Percentiles rank a stretch among this genome's conserved stretches.
Conservation (phyloP, 2,797 vertebrate species). For the Amblyraja radiata region DNA sequence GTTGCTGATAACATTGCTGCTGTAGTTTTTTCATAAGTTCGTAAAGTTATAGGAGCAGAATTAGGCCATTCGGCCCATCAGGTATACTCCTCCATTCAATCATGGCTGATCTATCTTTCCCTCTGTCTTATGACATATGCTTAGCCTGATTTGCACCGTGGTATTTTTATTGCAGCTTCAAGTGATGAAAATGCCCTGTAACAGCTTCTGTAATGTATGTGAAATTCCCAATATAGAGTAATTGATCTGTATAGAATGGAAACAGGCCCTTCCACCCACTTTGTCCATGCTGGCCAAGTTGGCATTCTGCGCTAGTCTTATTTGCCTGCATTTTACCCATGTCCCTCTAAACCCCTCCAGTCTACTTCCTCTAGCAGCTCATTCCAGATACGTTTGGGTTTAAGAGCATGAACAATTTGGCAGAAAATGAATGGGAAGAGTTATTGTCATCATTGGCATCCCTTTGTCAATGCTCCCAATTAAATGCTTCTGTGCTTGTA, state of each 20-base stretch:
- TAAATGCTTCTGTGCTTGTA: background rate
- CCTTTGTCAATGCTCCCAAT: background rate
- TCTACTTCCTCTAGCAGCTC: too few species aligned
- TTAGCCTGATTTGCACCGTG: background rate
- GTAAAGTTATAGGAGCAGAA: too few species aligned
- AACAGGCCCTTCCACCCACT: too few species aligned
- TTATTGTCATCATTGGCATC: background rate
- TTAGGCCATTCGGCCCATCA: too few species aligned
- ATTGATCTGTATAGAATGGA: too few species aligned
- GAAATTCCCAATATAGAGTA: background rate
- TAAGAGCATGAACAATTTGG: background rate
- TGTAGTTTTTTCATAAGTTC: background rate
- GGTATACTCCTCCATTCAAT: too few species aligned
- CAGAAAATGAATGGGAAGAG: background rate
- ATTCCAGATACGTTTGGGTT: too few species aligned
- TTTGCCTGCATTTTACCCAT: too few species aligned
- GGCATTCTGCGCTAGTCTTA: too few species aligned
- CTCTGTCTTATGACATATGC: background rate
- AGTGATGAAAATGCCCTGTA: background rate
- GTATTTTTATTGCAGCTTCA: background rate
- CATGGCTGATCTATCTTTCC: too few species aligned
- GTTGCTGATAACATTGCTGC: background rate
- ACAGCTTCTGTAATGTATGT: background rate
- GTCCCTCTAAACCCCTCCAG: too few species aligned
- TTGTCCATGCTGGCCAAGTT: too few species aligned